A percentile compares a stretch with the other conserved stretches of the same genome.
phyloP scores from a whole-genome alignment of 2,797 vertebrate species.

The Dallia pectoralis region DNA sequence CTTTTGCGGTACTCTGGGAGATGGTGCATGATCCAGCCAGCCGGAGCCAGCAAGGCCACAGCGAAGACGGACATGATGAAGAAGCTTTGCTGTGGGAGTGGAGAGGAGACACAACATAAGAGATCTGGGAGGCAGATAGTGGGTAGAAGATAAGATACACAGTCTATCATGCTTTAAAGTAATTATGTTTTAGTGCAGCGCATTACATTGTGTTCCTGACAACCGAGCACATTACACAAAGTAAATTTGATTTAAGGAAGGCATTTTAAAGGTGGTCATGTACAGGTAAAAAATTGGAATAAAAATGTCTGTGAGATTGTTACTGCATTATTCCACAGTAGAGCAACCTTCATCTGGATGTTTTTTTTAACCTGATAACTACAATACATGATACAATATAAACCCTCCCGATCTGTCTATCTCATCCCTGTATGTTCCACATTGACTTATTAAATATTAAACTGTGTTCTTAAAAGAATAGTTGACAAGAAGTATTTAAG shows the following conservation, averaged over 20 bases:
- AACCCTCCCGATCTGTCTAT: not conserved
- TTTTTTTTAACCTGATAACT: not conserved
- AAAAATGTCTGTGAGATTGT: not conserved
- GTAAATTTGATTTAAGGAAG: too few relatives aligned
- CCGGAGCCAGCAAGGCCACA: constrained; percentile 68
- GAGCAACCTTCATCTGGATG: not conserved
- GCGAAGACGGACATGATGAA: constrained; percentile 76
- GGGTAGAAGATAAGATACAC: not conserved
- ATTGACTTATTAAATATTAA: not conserved
- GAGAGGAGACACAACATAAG: not conserved
- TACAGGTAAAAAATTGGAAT: not conserved
- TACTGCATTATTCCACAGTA: not conserved
- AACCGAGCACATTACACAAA: too few relatives aligned
- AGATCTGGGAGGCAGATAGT: not conserved
- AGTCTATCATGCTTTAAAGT: not conserved
- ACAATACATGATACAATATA: not conserved
- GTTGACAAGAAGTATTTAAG: too few relatives aligned
- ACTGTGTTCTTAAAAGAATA: too few relatives aligned
- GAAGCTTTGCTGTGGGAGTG: constrained; percentile 72
- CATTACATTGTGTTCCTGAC: too few relatives aligned
- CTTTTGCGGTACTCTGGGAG: constrained; percentile 72
- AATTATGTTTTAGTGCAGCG: not conserved
- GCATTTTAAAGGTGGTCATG: not conserved
- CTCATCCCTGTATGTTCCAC: not conserved
- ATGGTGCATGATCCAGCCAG: constrained; percentile 79